phyloP scores from a whole-genome alignment of 2,888 invertebrate species.

The Meta bourneti region DNA sequence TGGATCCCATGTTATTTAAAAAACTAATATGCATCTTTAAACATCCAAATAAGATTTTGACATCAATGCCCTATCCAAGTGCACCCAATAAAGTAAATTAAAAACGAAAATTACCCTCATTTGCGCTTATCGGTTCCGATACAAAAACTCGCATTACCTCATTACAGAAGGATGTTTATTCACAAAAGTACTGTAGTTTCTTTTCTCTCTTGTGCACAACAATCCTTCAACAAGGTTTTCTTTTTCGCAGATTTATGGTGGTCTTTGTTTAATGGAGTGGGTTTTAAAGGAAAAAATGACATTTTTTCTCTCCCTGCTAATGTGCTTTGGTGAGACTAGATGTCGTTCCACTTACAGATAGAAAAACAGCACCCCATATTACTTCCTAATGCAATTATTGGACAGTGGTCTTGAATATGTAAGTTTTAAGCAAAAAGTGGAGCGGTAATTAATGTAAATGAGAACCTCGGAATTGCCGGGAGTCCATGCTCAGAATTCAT shows the following conservation, averaged over 20 bases:
- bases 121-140: not conserved
- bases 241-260: not conserved
- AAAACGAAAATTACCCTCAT: not conserved
- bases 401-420: constrained; percentile 57
- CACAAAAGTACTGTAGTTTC: not conserved
- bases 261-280: constrained; percentile 11
- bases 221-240: not conserved
- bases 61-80: not conserved
- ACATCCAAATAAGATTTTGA: not conserved
- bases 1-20: not conserved
- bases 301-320: not conserved
- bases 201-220: not conserved
- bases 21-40: not conserved
- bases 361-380: constrained; percentile 25
- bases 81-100: not conserved
- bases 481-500: constrained; percentile 29
- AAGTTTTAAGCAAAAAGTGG: constrained; percentile 36
- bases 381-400: constrained; percentile 67
- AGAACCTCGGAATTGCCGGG: constrained; percentile 4
- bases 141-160: not conserved
- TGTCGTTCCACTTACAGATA: not conserved
- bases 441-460: constrained; percentile 53
- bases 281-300: not conserved
- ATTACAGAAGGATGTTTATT: not conserved
- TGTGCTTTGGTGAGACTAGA: not conserved